These are phyloP conservation scores for Brachypalpus laphriformis DNA, from an alignment of 2,888 invertebrate genomes.

Conservation along the genomic window DNA sequence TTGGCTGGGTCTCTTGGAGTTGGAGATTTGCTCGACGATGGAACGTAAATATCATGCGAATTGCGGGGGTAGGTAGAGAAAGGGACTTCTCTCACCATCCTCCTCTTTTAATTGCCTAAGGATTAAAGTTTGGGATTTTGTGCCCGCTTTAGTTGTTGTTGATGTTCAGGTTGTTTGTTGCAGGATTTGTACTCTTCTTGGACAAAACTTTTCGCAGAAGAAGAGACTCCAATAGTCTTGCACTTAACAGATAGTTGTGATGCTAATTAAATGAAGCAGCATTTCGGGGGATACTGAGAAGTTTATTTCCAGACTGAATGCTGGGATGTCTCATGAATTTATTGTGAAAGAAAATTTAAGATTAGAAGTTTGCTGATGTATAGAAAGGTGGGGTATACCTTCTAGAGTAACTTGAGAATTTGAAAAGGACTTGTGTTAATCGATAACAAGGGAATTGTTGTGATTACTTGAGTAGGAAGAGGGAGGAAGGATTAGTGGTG, in stretches of 20 bases:
- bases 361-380: not conserved
- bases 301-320: not conserved
- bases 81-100: not conserved
- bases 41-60: constrained; percentile 32
- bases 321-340: not conserved
- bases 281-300: constrained; percentile 14
- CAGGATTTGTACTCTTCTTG: constrained; percentile 48
- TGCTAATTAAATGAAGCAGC: constrained; percentile 55
- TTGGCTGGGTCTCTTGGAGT: not conserved
- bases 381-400: too few species aligned
- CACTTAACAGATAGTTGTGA: constrained; percentile 48
- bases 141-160: constrained; percentile 19
- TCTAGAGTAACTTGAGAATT: too few species aligned
- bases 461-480: too few species aligned
- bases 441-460: too few species aligned
- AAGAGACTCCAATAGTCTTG: constrained; percentile 33
- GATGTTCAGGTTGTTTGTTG: constrained; percentile 29
- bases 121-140: constrained; percentile 57
- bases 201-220: constrained; percentile 43
- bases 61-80: not conserved
- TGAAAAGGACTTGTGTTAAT: too few species aligned
- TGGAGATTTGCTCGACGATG: constrained; percentile 6
- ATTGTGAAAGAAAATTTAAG: not conserved
- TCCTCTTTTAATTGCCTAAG: constrained; percentile 56
- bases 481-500: too few species aligned